Conservation (phyloP, 2,113 vertebrate species). For the Panurus biarmicus region DNA sequence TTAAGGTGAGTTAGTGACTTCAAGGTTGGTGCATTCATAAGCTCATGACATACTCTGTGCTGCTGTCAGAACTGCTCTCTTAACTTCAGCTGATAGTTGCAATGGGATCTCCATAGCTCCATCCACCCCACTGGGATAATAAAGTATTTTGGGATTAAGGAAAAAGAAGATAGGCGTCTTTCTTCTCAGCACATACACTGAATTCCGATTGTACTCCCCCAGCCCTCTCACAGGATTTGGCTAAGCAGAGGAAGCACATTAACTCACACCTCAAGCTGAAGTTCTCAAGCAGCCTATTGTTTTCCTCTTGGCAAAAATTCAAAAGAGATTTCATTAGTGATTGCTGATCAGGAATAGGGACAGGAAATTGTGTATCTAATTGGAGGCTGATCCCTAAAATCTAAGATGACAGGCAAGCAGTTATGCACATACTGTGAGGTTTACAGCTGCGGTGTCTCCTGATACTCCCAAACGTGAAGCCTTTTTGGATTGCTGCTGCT, state of each 20-base stretch:
- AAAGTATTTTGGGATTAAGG: background rate
- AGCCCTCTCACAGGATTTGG: background rate
- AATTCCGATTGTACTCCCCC: background rate
- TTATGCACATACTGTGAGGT: background rate
- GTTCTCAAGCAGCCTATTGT: background rate
- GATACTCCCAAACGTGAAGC: background rate
- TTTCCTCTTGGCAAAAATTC: constrained; percentile 21
- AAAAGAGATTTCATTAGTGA: background rate
- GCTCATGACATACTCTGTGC: background rate
- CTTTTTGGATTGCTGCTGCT: background rate
- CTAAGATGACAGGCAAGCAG: background rate
- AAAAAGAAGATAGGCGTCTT: background rate
- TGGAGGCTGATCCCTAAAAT: background rate
- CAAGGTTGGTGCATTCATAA: background rate
- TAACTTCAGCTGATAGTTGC: background rate
- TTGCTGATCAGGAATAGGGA: background rate
- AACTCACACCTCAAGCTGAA: background rate
- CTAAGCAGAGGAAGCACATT: background rate
- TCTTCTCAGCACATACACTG: background rate
- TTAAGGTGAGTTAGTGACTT: background rate
- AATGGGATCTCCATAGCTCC: background rate
- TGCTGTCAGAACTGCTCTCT: background rate
- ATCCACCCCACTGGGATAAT: background rate
- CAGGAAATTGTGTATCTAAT: background rate
- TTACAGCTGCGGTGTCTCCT: background rate